Percentiles rank a stretch among this genome's conserved stretches.
Conservation (phyloP, 2,888 invertebrate genomes). For the Taphrorychus bicolor region DNA sequence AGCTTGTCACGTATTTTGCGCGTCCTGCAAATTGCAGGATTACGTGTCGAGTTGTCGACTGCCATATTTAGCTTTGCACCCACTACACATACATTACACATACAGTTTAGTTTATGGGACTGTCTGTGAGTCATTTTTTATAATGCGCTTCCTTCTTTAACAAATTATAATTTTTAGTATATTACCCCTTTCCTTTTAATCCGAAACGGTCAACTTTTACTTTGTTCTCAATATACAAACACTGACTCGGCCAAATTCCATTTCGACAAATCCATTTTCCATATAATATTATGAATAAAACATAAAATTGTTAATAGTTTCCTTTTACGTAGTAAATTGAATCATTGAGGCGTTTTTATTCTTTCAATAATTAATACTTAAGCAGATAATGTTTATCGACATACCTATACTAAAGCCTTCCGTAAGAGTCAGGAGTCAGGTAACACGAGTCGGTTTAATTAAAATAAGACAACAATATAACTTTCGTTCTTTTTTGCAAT, state of each 20-base stretch:
- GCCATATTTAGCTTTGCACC: conserved; percentile 22
- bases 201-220: neutral
- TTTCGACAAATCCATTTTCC: neutral
- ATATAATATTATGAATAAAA: neutral
- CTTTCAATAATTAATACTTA: neutral
- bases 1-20: conserved; percentile 26
- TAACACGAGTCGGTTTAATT: neutral
- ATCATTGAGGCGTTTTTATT: neutral
- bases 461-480: neutral
- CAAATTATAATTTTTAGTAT: too few relatives aligned
- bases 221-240: neutral
- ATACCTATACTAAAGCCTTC: neutral
- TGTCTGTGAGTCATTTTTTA: neutral
- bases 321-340: neutral
- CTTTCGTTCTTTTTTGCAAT: conserved; percentile 10
- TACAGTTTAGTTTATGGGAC: neutral
- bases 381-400: neutral
- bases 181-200: too few relatives aligned
- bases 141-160: neutral
- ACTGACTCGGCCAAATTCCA: neutral
- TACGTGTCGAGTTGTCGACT: conserved; percentile 25
- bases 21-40: conserved; percentile 31
- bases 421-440: conserved; percentile 1
- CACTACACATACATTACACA: too few relatives aligned
- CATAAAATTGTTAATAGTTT: neutral